Evolutionary conservation across 92 coral and sea anemone species (phyloP), one percentile per base, ranked within the genome.

Genomic region (Porites evermanni): DNA sequence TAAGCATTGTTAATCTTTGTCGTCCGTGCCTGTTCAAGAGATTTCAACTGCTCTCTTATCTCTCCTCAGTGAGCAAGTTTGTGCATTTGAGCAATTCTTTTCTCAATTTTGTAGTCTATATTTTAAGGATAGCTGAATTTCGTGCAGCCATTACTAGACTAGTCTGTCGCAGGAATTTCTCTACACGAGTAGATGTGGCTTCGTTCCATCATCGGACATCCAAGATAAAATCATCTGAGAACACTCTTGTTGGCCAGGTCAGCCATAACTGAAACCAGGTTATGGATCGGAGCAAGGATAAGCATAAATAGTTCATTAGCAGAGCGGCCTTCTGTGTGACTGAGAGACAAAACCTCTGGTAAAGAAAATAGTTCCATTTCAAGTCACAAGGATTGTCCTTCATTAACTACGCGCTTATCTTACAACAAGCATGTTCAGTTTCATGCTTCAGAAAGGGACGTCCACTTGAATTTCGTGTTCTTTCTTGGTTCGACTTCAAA

Each of bases 101-200:
- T 47, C 67, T 89, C 67, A 89, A 89, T 66, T 84, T 82, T 2
- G 52, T 84, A 14, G 74, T 89, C 12, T 89, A 89, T 67, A 89
- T 89, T 12, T 54, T 84, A 4, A 29, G 92, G 19, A 89, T 89
- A 72, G 83, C 92, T 9, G 92, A 89, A 29, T 89, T 89, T 61
- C 91, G 91, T 1, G 67, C 63, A 13, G 83, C 91, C 11, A 81
- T 88, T 51, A 54, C 76, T 29, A 83, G 60, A n/a, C 69, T 77
- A 1, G 58, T 77, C 20, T 77, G 67, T 16, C 21, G 68, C 69
- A 77, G 44, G 19, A 52, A 53, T 20, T 12, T 18, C 29, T 7
- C 32, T 8, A 60, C 68, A 59, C 47, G 69, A 8, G 69, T 77
- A 14, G 81, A 68, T 4, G 38, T 17, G 21, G 20, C 14, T 14